Evolutionary conservation across 2,113 vertebrate species (phyloP).

Genomic region (Sinocyclocheilus anophthalmus): DNA sequence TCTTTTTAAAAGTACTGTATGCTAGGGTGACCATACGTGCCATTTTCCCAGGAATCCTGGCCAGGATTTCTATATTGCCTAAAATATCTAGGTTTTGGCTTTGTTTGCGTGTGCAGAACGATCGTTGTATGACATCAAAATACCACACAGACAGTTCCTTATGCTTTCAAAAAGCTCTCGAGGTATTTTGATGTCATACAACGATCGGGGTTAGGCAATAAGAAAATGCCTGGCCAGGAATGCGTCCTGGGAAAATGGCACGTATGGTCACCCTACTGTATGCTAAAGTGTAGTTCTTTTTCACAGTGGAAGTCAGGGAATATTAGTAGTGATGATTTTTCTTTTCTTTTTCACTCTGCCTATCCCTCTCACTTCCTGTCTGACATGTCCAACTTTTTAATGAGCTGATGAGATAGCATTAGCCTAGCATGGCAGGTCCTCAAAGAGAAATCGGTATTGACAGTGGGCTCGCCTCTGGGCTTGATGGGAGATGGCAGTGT

Average conservation of each 20-base stretch:
- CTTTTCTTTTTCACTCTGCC: not conserved
- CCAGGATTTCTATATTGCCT: too few species aligned
- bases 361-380: not conserved
- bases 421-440: constrained; percentile 37
- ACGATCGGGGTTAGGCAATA: too few species aligned
- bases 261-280: not conserved
- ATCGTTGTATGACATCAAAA: too few species aligned
- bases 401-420: constrained; percentile 25
- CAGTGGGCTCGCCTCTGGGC: constrained; percentile 52
- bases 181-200: too few species aligned
- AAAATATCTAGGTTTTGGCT: too few species aligned
- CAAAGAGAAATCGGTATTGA: constrained; percentile 49
- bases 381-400: constrained; percentile 17
- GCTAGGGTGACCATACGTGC: too few species aligned
- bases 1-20: not conserved
- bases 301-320: not conserved
- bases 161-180: too few species aligned
- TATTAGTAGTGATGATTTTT: not conserved
- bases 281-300: not conserved
- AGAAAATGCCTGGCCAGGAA: too few species aligned
- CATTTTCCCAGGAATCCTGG: too few species aligned
- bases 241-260: too few species aligned
- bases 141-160: too few species aligned
- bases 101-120: too few species aligned
- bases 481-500: constrained; percentile 59